Percentiles rank a stretch among this genome's conserved stretches.
Evolutionary conservation across 2,888 invertebrate species (phyloP).

Genomic region (Hyalella azteca): DNA sequence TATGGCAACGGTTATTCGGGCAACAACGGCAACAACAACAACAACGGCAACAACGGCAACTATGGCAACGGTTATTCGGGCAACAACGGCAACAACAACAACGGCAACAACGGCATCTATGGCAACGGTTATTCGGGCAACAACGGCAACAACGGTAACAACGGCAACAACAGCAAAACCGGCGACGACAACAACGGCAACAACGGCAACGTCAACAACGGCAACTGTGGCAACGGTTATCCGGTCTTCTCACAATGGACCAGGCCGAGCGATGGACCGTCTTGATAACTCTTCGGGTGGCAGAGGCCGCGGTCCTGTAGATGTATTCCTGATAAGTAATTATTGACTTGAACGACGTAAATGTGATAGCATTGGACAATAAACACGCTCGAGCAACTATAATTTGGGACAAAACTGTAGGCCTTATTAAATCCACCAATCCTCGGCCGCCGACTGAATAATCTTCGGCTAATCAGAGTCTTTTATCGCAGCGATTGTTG

Average conservation of each 20-base stretch:
- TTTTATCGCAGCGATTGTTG: neutral
- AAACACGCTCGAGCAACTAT: slow-evolving; percentile 27
- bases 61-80: too few species aligned
- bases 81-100: too few species aligned
- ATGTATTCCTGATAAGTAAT: slow-evolving; percentile 33
- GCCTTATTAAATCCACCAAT: slow-evolving; percentile 1
- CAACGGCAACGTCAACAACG: too few species aligned
- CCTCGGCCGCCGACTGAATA: neutral
- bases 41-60: too few species aligned
- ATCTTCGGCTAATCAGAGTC: neutral
- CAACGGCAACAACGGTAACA: too few species aligned
- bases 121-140: too few species aligned
- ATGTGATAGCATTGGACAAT: slow-evolving; percentile 32
- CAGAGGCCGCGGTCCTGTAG: neutral
- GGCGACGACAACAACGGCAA: too few species aligned
- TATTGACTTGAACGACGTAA: slow-evolving; percentile 37
- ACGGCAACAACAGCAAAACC: too few species aligned
- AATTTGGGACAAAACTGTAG: slow-evolving; percentile 15
- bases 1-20: too few species aligned
- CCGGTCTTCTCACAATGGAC: slow-evolving; percentile 10
- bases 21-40: too few species aligned
- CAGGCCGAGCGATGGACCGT: slow-evolving; percentile 4
- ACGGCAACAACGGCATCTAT: too few species aligned
- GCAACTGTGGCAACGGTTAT: too few species aligned
- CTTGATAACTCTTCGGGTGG: slow-evolving; percentile 29